Evolutionary conservation across 2,888 invertebrate genomes (phyloP).

Genomic region (Leptarthrus brevirostris): DNA sequence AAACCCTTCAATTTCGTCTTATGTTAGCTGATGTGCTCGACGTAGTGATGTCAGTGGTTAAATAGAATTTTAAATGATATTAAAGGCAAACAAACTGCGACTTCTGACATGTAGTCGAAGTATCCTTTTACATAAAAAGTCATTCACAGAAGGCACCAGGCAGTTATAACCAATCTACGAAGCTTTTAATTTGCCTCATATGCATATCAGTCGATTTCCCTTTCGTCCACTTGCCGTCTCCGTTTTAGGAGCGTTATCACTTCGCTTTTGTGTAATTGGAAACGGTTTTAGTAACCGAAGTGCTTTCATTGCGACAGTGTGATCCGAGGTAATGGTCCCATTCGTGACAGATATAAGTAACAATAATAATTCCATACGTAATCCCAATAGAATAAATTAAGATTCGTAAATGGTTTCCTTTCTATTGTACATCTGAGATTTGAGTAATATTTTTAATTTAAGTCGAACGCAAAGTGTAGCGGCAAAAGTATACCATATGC

Average conservation of each 20-base stretch:
- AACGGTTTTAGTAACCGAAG: slow-evolving; percentile 7
- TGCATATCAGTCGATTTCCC: slow-evolving; percentile 27
- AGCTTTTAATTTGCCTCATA: slow-evolving; percentile 3
- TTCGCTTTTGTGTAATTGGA: slow-evolving; percentile 6
- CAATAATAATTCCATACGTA: too few species aligned
- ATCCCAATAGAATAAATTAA: too few species aligned
- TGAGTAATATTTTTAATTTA: too few species aligned
- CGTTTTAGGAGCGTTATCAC: slow-evolving; percentile 5
- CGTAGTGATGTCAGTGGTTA: not conserved
- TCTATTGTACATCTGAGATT: too few species aligned
- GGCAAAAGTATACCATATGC: too few species aligned
- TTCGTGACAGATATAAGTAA: too few species aligned
- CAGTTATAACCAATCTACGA: not conserved
- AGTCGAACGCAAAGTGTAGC: too few species aligned
- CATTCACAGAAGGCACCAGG: not conserved
- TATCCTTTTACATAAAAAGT: not conserved
- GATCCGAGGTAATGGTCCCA: too few species aligned
- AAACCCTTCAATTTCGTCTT: slow-evolving; percentile 4
- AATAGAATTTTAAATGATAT: not conserved
- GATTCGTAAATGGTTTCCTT: too few species aligned
- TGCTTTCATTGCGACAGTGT: slow-evolving; percentile 22
- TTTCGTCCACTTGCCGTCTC: not conserved
- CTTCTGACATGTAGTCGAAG: not conserved
- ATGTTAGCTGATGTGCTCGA: not conserved
- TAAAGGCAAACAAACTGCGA: not conserved